Evolutionary conservation across 2,797 vertebrate genomes (phyloP).

Genomic region (Lepilemur septentrionalis): DNA sequence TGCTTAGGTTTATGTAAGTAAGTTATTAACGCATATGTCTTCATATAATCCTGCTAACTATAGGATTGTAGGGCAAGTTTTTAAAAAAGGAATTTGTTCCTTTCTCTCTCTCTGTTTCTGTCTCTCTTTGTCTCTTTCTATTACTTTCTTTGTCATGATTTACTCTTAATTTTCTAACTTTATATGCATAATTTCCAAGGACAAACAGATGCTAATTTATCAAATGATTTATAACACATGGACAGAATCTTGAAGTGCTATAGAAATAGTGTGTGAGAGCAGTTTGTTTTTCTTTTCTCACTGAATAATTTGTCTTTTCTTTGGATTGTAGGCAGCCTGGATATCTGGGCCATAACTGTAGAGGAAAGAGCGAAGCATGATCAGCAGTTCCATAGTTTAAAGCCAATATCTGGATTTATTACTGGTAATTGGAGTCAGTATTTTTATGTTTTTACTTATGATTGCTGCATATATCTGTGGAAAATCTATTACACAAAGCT

Average conservation of each 20-base stretch:
- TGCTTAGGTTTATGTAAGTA: constrained; percentile 6
- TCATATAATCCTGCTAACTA: not conserved
- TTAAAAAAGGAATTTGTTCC: not conserved
- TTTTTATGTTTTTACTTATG: constrained; percentile 51
- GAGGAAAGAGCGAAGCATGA: constrained; percentile 98
- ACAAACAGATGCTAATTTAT: not conserved
- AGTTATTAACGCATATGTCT: not conserved
- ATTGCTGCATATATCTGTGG: not conserved
- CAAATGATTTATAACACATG: not conserved
- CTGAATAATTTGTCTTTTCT: constrained; percentile 51
- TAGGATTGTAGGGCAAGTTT: not conserved
- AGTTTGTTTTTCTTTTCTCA: not conserved
- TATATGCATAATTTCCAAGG: not conserved
- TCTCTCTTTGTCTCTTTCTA: not conserved
- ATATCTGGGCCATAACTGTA: constrained; percentile 96
- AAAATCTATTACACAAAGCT: not conserved
- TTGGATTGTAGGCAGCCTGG: constrained; percentile 89
- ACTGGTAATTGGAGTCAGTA: constrained; percentile 88
- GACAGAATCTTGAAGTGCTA: not conserved
- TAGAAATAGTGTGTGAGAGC: not conserved
- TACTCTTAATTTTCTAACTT: not conserved
- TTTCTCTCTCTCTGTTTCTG: too few relatives aligned
- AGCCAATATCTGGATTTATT: constrained; percentile 95
- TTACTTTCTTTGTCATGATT: not conserved
- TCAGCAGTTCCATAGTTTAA: constrained; percentile 97